Conservation (phyloP, 2,797 vertebrate species). For the Oceanodroma leucorhoa region DNA sequence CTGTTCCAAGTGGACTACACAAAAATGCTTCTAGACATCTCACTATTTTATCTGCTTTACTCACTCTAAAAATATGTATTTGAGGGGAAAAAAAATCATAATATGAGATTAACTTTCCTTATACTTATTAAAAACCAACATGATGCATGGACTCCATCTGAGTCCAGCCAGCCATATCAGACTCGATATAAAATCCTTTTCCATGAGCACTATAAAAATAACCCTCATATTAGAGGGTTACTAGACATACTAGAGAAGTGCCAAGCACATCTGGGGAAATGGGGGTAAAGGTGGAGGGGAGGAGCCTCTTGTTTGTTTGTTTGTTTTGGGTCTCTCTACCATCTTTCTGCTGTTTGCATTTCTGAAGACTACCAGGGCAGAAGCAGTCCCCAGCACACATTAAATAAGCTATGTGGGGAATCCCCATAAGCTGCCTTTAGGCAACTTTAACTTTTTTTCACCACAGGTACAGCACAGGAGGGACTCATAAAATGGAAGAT, state of each 20-base stretch:
- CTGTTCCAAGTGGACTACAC: background rate
- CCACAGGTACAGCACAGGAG: background rate
- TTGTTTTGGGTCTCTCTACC: background rate
- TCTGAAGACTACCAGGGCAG: background rate
- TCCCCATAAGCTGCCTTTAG: background rate
- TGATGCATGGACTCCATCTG: background rate
- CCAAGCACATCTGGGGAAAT: background rate
- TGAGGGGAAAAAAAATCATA: accelerated
- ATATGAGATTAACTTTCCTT: background rate
- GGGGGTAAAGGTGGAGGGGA: background rate
- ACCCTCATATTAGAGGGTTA: background rate
- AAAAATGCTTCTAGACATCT: background rate
- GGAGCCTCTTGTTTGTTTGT: background rate
- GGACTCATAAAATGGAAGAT: slow-evolving; percentile 6
- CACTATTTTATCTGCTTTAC: background rate
- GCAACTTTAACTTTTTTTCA: background rate
- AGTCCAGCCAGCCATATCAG: background rate
- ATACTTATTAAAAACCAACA: background rate
- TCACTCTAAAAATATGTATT: background rate
- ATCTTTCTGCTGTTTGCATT: background rate
- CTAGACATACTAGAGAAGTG: background rate
- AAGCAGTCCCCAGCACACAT: background rate
- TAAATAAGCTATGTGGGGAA: background rate
- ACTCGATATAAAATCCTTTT: background rate
- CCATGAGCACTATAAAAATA: background rate